These are phyloP conservation scores for Glaucomys volans DNA, from an alignment of 2,113 vertebrate genomes.

Conservation along the genomic window DNA sequence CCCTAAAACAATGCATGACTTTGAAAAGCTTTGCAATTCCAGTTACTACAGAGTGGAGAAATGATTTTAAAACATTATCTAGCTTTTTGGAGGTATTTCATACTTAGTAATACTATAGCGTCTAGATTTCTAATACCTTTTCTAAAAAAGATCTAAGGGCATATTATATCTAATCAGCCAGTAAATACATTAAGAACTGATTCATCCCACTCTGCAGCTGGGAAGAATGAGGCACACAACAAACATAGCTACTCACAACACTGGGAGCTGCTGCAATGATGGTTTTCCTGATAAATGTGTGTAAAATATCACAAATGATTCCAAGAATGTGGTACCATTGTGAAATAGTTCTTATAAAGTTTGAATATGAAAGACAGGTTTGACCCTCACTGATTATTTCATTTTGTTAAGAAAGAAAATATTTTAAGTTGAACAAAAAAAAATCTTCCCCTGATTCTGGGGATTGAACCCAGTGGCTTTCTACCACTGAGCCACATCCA, in stretches of 20 bases:
- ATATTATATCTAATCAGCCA: slow-evolving; percentile 26
- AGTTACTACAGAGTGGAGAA: neutral
- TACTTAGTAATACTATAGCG: neutral
- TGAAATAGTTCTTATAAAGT: slow-evolving; percentile 48
- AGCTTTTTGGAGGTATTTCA: slow-evolving; percentile 20
- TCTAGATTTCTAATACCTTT: slow-evolving; percentile 6
- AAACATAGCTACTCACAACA: slow-evolving; percentile 21
- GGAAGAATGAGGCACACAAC: neutral
- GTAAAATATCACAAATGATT: slow-evolving; percentile 14
- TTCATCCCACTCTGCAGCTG: neutral
- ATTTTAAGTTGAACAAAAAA: neutral
- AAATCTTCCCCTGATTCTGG: neutral
- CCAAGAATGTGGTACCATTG: slow-evolving; percentile 26
- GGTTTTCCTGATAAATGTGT: neutral
- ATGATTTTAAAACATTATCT: slow-evolving; percentile 40
- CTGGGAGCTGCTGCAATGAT: neutral
- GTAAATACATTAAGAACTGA: slow-evolving; percentile 7
- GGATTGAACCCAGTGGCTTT: neutral
- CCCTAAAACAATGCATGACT: slow-evolving; percentile 28
- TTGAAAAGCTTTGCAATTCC: slow-evolving; percentile 46
- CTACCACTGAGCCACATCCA: neutral
- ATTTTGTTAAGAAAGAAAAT: slow-evolving; percentile 11
- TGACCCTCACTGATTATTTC: neutral
- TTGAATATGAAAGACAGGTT: slow-evolving; percentile 31
- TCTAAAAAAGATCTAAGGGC: neutral